Evolutionary conservation across 2,113 vertebrate genomes (phyloP), one percentile per base, ranked within the genome.

Genomic region (Collichthys lucidus): DNA sequence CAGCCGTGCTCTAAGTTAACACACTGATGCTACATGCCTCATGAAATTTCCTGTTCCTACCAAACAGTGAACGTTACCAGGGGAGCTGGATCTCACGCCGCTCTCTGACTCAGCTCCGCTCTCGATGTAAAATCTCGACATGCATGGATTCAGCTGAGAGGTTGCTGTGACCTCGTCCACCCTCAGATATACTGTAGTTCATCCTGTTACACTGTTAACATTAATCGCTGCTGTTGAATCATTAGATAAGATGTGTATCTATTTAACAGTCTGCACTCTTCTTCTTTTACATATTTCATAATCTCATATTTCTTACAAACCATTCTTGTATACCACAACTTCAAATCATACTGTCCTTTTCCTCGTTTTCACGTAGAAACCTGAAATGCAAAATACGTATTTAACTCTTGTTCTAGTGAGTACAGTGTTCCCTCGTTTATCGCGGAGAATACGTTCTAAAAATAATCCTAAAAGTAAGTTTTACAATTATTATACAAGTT

Each of bases 131-230:
- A 53, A 79, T 80, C 26, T 68, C 5, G 6, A 80, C 72, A 71
- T 80, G 61, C 69, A 68, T 47, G 55, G 29, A 52, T 83, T 53
- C 42, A 55, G 77, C 42, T 81, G 66, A 65, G 75, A 81, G 84
- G 76, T 85, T 56, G 67, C 81, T 19, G 49, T 77, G 86, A 85
- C 84, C 82, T 90, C 77, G 69, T 59, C 59, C 6, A 29, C n/a
- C 29, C 14, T 73, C 67, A 10, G 10, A 29, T 65, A 35, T 77
- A n/a, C n/a, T n/a, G n/a, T n/a, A 53, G 15, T 79, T 62, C 63
- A 85, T 80, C 29, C 77, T 64, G 15, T 80, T 42, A 44, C 59
- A 22, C 24, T 79, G 72, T 66, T 88, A 76, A 50, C 84, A 71
- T 89, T 59, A 63, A 68, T 86, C 64, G 47, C 64, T 74, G 61